A percentile compares a stretch with the other conserved stretches of the same genome.
Conservation (phyloP, 2,797 vertebrate species). For the Lagorchestes hirsutus region DNA sequence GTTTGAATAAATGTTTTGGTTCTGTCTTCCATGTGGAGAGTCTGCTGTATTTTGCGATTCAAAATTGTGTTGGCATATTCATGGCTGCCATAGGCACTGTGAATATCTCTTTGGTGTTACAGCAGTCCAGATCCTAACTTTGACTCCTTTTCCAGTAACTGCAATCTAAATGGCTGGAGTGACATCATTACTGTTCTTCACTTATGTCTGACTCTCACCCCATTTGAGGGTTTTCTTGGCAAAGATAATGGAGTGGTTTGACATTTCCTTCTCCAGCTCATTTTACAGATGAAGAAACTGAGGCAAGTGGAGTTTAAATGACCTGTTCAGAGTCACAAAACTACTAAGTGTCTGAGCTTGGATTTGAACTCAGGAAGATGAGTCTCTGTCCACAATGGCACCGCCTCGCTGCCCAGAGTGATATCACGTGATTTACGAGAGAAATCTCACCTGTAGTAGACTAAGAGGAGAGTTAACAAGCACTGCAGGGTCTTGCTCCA, state of each 20-base stretch:
- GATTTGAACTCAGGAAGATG: background rate
- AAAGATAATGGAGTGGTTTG: background rate
- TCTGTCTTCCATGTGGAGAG: too few relatives aligned
- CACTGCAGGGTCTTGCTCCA: background rate
- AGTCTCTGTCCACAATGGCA: background rate
- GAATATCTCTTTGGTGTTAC: too few relatives aligned
- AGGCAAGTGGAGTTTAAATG: background rate
- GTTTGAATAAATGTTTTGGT: too few relatives aligned
- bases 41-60: too few relatives aligned
- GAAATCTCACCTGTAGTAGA: background rate
- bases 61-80: too few relatives aligned
- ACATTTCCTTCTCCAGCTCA: background rate
- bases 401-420: constrained; percentile 11
- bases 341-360: background rate
- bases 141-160: background rate
- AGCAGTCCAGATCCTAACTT: background rate
- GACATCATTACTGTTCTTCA: background rate
- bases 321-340: background rate
- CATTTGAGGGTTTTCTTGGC: background rate
- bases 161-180: constrained; percentile 11
- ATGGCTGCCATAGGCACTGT: too few relatives aligned
- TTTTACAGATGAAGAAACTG: background rate
- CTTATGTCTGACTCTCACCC: background rate
- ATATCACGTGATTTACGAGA: background rate
- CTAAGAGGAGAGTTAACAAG: background rate